Conservation (phyloP, 2,888 invertebrate genomes). For the Nomada fucata region DNA sequence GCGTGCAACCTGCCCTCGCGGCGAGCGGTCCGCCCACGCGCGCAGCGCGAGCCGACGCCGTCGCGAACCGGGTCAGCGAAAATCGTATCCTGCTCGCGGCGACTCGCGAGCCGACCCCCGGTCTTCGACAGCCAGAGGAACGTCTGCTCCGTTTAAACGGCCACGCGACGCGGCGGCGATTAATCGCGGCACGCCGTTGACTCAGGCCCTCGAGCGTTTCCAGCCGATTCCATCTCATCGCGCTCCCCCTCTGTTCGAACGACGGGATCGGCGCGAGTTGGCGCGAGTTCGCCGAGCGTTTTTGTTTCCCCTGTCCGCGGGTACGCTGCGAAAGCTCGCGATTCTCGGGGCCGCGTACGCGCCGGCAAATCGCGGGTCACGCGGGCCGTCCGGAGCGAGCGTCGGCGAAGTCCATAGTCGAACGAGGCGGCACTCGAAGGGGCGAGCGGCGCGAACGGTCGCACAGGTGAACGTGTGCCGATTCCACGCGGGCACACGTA, state of each 20-base stretch:
- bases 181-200: constrained; percentile 11
- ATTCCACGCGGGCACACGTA: constrained; percentile 36
- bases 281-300: not conserved
- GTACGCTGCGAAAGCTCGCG: not conserved
- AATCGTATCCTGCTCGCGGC: constrained; percentile 32
- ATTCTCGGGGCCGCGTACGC: constrained; percentile 1
- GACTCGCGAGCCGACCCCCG: constrained; percentile 10
- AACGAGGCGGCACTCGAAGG: constrained; percentile 37
- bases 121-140: constrained; percentile 8
- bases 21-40: constrained; percentile 40
- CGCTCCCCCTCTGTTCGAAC: not conserved
- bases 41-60: constrained; percentile 9
- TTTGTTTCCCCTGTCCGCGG: not conserved
- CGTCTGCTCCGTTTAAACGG: constrained; percentile 25
- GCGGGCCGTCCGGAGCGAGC: constrained; percentile 58
- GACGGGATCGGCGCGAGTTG: not conserved
- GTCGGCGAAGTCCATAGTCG: constrained; percentile 56
- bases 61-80: constrained; percentile 8
- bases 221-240: not conserved
- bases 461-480: constrained; percentile 43
- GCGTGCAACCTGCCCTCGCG: constrained; percentile 58
- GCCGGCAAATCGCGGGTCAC: constrained; percentile 9
- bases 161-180: not conserved
- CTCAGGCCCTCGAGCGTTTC: not conserved
- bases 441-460: constrained; percentile 12